Conservation (phyloP, 2,113 vertebrate genomes). For the Halichoeres trimaculatus region DNA sequence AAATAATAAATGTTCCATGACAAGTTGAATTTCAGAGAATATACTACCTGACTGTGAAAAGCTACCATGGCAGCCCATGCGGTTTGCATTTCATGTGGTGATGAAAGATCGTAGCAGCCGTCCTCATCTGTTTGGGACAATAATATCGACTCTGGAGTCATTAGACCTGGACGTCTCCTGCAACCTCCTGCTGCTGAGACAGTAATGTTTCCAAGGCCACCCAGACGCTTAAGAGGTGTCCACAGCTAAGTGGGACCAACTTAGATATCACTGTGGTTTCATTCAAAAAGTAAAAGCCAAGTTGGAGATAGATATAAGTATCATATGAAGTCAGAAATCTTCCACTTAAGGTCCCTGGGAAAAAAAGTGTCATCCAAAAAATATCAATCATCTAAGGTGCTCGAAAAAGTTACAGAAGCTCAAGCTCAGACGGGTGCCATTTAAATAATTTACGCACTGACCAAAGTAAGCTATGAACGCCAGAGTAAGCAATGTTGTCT, state of each 20-base stretch:
- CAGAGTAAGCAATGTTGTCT: constrained; percentile 68
- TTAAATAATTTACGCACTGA: constrained; percentile 54
- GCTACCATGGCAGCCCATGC: constrained; percentile 13
- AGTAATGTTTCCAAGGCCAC: constrained; percentile 25
- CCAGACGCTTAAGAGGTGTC: not conserved
- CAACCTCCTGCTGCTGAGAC: constrained; percentile 8
- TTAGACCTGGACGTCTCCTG: constrained; percentile 17
- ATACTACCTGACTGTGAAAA: constrained; percentile 41
- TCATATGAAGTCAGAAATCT: constrained; percentile 2
- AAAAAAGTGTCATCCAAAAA: not conserved
- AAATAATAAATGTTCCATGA: constrained; percentile 73
- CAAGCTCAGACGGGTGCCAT: constrained; percentile 34
- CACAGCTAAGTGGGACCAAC: constrained; percentile 13
- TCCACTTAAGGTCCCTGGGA: not conserved
- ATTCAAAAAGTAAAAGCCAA: constrained; percentile 18
- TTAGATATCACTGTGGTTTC: constrained; percentile 1
- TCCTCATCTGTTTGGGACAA: constrained; percentile 25
- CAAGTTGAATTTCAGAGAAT: constrained; percentile 30
- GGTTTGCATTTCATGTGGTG: constrained; percentile 49
- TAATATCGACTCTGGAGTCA: constrained; percentile 11
- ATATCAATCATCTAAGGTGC: constrained; percentile 4
- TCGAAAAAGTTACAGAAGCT: constrained; percentile 33
- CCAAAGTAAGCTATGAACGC: constrained; percentile 45
- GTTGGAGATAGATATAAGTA: constrained; percentile 6
- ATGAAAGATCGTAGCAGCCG: constrained; percentile 19